These are phyloP conservation scores for Poecile atricapillus DNA, from an alignment of 2,113 vertebrate genomes.

Conservation along the genomic window DNA sequence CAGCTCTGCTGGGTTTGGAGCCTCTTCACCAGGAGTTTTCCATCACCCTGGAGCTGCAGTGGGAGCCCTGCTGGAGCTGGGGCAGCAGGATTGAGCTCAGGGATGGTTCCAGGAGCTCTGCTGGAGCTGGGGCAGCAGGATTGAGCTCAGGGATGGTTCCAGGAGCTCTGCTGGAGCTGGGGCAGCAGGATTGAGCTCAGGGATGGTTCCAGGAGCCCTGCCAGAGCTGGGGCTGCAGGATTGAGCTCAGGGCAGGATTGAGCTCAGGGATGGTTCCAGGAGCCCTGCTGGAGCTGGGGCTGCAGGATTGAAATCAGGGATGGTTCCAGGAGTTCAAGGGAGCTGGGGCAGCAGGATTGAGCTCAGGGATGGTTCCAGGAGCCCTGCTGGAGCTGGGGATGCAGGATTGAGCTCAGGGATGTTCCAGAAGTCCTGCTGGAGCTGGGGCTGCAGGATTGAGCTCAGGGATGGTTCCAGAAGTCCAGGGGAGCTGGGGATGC, in stretches of 20 bases:
- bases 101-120: neutral
- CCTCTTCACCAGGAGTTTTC: fast-evolving
- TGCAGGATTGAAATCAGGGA: neutral
- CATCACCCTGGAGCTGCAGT: neutral
- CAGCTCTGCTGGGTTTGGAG: neutral
- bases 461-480: neutral
- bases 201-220: neutral
- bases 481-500: neutral
- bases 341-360: neutral
- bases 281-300: too few relatives aligned
- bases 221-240: neutral
- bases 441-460: neutral
- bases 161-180: neutral
- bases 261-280: neutral
- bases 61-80: neutral
- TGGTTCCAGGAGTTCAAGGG: neutral
- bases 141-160: neutral
- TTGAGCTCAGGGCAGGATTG: neutral
- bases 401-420: neutral
- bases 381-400: neutral
- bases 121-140: neutral
- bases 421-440: neutral
- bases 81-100: neutral
- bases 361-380: neutral
- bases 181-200: neutral